phyloP scores from a whole-genome alignment of 2,797 vertebrate genomes.

The Sebastes vulpes region DNA sequence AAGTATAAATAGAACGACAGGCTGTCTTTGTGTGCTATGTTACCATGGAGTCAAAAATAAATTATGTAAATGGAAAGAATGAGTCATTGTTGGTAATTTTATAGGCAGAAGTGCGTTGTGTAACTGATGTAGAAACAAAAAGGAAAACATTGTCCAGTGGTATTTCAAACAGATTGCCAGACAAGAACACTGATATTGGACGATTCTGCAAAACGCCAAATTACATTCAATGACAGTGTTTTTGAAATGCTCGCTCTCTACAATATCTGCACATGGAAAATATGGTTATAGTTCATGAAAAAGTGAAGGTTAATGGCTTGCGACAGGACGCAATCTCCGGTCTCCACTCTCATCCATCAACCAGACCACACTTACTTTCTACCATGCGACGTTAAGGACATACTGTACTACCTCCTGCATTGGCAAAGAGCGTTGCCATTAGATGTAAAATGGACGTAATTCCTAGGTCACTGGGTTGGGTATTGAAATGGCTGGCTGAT shows the following conservation, averaged over 20 bases:
- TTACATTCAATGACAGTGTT: background rate
- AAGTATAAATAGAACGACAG: background rate
- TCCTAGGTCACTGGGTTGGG: background rate
- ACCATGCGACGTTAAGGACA: background rate
- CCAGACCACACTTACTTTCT: background rate
- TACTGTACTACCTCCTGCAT: background rate
- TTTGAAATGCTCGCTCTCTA: background rate
- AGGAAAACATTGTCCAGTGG: background rate
- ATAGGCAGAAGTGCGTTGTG: background rate
- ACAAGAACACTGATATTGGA: background rate
- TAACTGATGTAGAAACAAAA: background rate
- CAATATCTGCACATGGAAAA: background rate
- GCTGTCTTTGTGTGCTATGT: background rate
- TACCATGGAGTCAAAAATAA: background rate
- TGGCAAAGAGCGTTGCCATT: background rate
- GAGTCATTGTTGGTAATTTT: background rate
- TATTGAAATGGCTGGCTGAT: background rate
- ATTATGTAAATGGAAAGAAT: background rate
- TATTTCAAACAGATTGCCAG: background rate
- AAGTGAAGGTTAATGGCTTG: background rate
- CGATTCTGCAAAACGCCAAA: too few species aligned
- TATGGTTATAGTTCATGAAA: background rate
- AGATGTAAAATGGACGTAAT: background rate
- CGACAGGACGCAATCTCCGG: background rate
- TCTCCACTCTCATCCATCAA: background rate